A percentile compares a stretch with the other conserved stretches of the same genome.
These are phyloP conservation scores for Acronicta leporina DNA, from an alignment of 2,888 invertebrate species.

Conservation along the genomic window DNA sequence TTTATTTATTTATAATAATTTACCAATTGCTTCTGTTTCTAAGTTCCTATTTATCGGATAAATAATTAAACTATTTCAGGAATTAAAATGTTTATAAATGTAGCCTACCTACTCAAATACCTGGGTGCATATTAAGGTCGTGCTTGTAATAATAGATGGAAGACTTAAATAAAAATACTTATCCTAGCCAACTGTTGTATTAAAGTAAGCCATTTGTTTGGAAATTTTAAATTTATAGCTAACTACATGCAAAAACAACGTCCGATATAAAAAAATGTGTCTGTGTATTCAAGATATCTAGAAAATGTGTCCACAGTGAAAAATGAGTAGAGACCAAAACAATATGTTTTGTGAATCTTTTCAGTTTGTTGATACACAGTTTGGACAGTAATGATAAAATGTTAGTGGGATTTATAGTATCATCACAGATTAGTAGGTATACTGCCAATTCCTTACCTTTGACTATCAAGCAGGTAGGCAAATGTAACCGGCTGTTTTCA, in stretches of 20 bases:
- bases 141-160: not conserved
- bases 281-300: slow-evolving; percentile 38
- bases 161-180: not conserved
- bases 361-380: slow-evolving; percentile 31
- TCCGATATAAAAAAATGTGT: slow-evolving; percentile 40
- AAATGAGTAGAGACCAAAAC: slow-evolving; percentile 37
- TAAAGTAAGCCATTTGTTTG: slow-evolving; percentile 9
- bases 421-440: not conserved
- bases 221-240: slow-evolving; percentile 27
- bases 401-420: slow-evolving; percentile 1
- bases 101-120: too few species aligned
- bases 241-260: slow-evolving; percentile 26
- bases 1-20: slow-evolving; percentile 21
- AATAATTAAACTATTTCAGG: too few species aligned
- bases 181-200: not conserved
- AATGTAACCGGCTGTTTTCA: not conserved
- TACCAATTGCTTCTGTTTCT: not conserved
- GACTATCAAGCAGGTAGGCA: slow-evolving; percentile 2
- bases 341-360: slow-evolving; percentile 35
- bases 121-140: not conserved
- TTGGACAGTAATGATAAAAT: slow-evolving; percentile 38
- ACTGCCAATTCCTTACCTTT: slow-evolving; percentile 19
- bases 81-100: too few species aligned
- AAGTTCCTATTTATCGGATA: too few species aligned
- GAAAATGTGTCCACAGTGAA: slow-evolving; percentile 36